Percentiles rank a stretch among this genome's conserved stretches.
Evolutionary conservation across 2,113 vertebrate genomes (phyloP).

Genomic region (Mus spicilegus): DNA sequence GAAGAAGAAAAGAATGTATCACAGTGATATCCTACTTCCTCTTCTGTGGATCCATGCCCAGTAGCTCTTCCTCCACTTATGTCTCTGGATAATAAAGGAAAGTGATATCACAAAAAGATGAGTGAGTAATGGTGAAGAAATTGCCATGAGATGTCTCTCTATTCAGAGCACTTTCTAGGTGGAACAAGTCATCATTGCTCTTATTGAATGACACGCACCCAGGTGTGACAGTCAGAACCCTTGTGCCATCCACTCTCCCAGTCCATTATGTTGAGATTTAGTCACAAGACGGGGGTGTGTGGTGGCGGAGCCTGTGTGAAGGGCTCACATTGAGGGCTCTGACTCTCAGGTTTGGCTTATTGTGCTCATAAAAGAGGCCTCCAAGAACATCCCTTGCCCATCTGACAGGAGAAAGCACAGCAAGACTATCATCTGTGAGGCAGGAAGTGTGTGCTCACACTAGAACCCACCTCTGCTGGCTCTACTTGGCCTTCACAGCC

Average conservation of each 20-base stretch:
- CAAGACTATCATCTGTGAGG: not conserved
- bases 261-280: not conserved
- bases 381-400: not conserved
- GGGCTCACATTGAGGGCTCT: not conserved
- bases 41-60: constrained; percentile 12
- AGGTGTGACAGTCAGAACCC: not conserved
- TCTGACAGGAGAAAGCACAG: not conserved
- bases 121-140: not conserved
- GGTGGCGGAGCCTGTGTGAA: not conserved
- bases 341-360: not conserved
- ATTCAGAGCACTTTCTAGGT: not conserved
- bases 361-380: not conserved
- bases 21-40: not conserved
- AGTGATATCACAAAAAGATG: not conserved
- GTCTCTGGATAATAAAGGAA: constrained; percentile 2
- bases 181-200: not conserved
- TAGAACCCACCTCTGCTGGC: not conserved
- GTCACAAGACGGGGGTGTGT: not conserved
- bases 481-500: not conserved
- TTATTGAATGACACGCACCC: not conserved
- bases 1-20: too few relatives aligned
- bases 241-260: not conserved
- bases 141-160: not conserved
- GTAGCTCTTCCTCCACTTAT: not conserved
- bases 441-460: not conserved